Conservation (phyloP, 2,797 vertebrate species). For the Rhincodon typus region DNA sequence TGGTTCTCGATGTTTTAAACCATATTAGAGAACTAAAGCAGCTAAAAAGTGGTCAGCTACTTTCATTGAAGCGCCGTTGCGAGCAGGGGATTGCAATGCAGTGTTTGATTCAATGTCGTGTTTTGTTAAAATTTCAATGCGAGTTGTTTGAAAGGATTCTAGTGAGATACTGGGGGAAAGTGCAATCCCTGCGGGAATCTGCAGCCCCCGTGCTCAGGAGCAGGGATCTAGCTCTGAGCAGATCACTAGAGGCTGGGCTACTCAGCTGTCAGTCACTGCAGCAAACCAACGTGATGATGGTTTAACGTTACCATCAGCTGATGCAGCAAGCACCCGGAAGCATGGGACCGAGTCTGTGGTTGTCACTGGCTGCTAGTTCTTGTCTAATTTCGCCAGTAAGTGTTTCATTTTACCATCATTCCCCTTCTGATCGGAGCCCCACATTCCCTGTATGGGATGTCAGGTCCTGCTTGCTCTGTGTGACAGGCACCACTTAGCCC, state of each 20-base stretch:
- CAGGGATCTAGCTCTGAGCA: not conserved
- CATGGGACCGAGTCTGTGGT: not conserved
- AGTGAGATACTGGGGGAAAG: not conserved
- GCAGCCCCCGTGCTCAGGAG: not conserved
- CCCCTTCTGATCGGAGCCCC: no score
- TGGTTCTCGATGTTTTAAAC: not conserved
- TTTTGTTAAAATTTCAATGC: not conserved
- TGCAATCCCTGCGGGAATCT: not conserved
- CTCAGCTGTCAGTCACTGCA: not conserved
- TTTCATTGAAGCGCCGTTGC: not conserved
- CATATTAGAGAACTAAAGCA: not conserved
- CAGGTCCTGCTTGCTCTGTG: no score
- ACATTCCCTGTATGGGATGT: no score
- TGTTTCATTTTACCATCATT: not conserved
- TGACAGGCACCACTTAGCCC: no score
- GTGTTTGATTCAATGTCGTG: not conserved
- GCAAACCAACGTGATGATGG: not conserved
- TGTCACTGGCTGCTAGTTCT: not conserved
- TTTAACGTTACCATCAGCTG: not conserved
- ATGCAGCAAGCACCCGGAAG: not conserved
- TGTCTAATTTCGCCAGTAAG: not conserved
- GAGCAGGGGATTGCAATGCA: not conserved
- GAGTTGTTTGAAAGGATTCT: not conserved
- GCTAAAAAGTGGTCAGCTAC: not conserved
- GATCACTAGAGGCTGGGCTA: not conserved